Evolutionary conservation across 2,888 invertebrate genomes (phyloP).

Genomic region (Spodoptera littoralis): DNA sequence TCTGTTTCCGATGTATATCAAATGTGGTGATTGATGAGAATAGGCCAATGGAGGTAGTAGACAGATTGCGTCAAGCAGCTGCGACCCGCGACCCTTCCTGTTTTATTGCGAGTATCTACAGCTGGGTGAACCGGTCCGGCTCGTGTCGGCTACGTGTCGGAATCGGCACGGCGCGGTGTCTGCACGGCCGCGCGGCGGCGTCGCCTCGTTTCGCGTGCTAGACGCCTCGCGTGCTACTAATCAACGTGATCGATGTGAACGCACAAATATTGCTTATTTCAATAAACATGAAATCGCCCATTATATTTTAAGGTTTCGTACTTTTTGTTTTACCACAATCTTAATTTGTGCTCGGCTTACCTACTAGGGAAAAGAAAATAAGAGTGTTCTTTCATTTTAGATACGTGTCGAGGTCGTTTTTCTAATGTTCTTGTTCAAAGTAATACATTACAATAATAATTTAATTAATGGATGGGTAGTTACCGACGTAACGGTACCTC

Average conservation of each 20-base stretch:
- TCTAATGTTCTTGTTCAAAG: slow-evolving; percentile 16
- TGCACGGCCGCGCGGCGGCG: slow-evolving; percentile 2
- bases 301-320: slow-evolving; percentile 40
- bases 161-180: not conserved
- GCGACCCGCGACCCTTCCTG: slow-evolving; percentile 28
- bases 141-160: not conserved
- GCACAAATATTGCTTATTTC: slow-evolving; percentile 59
- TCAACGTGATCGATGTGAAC: slow-evolving; percentile 62
- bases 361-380: slow-evolving; percentile 15
- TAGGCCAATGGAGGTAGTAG: slow-evolving; percentile 25
- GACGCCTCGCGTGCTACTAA: slow-evolving; percentile 57
- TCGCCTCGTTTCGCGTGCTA: slow-evolving; percentile 51
- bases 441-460: slow-evolving; percentile 3
- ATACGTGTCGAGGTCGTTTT: slow-evolving; percentile 5
- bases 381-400: slow-evolving; percentile 11
- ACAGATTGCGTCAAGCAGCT: slow-evolving; percentile 45
- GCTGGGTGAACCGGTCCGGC: no score
- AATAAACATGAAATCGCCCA: slow-evolving; percentile 50
- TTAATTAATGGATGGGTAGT: slow-evolving; percentile 2
- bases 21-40: slow-evolving; percentile 60
- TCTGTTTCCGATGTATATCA: slow-evolving; percentile 54
- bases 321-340: slow-evolving; percentile 35
- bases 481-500: not conserved
- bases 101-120: slow-evolving; percentile 22
- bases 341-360: slow-evolving; percentile 28